A percentile compares a stretch with the other conserved stretches of the same genome.
These are phyloP conservation scores for Sardina pilchardus DNA, from an alignment of 2,113 vertebrate species.

Conservation along the genomic window DNA sequence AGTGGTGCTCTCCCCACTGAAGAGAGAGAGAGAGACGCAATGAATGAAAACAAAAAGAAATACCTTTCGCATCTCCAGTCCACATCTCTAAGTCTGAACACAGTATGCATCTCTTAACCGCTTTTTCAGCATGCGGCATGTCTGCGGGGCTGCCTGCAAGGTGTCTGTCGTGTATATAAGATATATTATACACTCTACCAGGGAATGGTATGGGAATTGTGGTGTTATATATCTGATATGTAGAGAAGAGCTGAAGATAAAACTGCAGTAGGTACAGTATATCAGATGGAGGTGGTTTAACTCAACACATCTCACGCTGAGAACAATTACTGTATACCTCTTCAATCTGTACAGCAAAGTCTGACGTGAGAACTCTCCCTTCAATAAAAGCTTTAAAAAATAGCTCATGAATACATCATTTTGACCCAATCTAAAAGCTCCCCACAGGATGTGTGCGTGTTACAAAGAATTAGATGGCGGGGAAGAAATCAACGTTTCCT, in stretches of 20 bases:
- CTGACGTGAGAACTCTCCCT: neutral
- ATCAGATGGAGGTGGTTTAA: neutral
- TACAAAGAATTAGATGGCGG: neutral
- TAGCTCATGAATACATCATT: neutral
- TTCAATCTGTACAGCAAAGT: neutral
- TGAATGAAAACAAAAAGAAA: conserved; percentile 17
- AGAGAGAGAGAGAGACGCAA: neutral
- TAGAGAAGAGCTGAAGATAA: neutral
- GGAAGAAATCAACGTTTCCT: neutral
- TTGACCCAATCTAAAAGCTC: neutral
- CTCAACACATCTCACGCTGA: neutral
- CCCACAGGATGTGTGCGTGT: neutral
- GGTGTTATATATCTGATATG: neutral
- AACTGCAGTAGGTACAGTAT: neutral
- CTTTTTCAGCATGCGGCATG: neutral
- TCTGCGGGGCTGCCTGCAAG: neutral
- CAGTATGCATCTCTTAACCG: neutral
- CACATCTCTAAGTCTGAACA: neutral
- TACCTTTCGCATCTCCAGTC: neutral
- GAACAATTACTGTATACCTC: neutral
- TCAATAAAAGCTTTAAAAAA: neutral
- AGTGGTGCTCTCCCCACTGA: neutral
- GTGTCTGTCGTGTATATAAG: neutral
- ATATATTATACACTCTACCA: neutral
- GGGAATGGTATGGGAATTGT: neutral